Base-by-base conservation (phyloP, 2,113 vertebrate species). In the Halichoeres trimaculatus region DNA sequence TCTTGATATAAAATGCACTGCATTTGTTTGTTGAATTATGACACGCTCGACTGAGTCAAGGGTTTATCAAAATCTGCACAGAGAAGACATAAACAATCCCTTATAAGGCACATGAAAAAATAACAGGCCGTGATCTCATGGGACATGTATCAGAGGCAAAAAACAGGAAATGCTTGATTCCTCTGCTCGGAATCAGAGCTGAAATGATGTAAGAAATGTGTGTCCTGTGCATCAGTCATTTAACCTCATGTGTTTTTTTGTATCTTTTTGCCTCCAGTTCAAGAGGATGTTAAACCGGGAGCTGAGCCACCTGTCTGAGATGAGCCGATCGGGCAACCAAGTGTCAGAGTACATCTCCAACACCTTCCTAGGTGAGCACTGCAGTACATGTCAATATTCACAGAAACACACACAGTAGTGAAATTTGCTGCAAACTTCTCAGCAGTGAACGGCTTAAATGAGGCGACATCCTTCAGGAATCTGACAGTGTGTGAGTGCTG, bases 261-360 rank as follows among this genome's bases (percentile, higher is more conserved):
- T n/a, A n/a, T 80, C 41, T 88, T n/a, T 82, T 0, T 82, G 8
- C 22, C 67, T 85, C 22, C 93, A 99, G 97, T 99, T 99, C 94
- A 99, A 99, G 92, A 97, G 97, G 94, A 99, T 98, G 97, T 93
- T 99, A 93, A 99, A 96, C 90, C 94, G 97, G 83, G 98, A 99
- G 89, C 95, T 99, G 85, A 98, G 95, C 47, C 98, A 99, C 90
- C 95, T 99, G 89, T 99, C 98, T 24, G 97, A 99, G 92, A 99
- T 98, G 97, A 99, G 97, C 90, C 96, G 97, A 77, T 99, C 98
- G 3, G 98, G 97, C 77, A 99, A 98, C 94, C 97, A 99, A 88
- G 98, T 99, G 91, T 99, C 98, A 34, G 97, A 99, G 90, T 99
- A 96, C 93, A 99, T 99, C 93, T 99, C 97, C 90, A 98, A 95